phyloP scores from a whole-genome alignment of 2,888 invertebrate species.

The Pollenia labialis region DNA sequence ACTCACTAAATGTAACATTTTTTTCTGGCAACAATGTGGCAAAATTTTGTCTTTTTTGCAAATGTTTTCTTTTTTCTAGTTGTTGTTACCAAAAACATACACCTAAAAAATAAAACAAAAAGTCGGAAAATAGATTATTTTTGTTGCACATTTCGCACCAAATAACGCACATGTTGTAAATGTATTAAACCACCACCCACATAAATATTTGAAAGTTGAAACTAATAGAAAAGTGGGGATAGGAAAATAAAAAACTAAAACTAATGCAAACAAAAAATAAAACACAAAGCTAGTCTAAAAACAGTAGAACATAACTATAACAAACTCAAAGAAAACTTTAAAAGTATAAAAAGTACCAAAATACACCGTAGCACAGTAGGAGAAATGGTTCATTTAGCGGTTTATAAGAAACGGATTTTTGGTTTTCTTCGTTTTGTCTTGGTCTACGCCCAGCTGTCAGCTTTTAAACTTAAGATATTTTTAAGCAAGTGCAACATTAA shows the following conservation, averaged over 20 bases:
- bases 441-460: too few species aligned
- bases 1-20: constrained; percentile 41
- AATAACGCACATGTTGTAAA: constrained; percentile 55
- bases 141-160: constrained; percentile 40
- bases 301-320: too few species aligned
- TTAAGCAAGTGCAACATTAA: too few species aligned
- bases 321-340: too few species aligned
- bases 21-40: constrained; percentile 40
- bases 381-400: too few species aligned
- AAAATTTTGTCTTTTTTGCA: constrained; percentile 14
- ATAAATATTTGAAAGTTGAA: constrained; percentile 36
- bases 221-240: not conserved
- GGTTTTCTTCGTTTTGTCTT: too few species aligned
- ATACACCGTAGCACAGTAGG: too few species aligned
- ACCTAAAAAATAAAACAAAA: constrained; percentile 22
- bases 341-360: too few species aligned
- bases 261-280: not conserved
- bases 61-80: constrained; percentile 18
- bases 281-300: too few species aligned
- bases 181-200: constrained; percentile 35
- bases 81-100: constrained; percentile 2
- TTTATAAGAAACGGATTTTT: too few species aligned
- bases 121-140: constrained; percentile 22
- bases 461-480: too few species aligned
- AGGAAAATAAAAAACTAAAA: not conserved